A percentile compares a stretch with the other conserved stretches of the same genome.
phyloP scores from a whole-genome alignment of 2,797 vertebrate species.

The Lacerta agilis region DNA sequence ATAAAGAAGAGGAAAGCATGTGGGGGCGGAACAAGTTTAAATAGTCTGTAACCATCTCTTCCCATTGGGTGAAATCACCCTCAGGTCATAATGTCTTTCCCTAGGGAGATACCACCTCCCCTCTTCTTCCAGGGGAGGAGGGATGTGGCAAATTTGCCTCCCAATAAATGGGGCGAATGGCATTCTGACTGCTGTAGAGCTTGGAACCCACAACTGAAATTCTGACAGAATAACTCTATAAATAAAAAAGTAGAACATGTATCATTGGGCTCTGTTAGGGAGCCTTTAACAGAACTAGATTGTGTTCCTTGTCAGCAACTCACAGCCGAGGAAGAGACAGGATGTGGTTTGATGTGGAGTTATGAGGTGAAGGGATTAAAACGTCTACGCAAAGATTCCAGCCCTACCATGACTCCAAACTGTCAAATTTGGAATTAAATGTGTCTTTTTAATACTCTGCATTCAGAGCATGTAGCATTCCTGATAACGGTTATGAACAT shows the following conservation, averaged over 20 bases:
- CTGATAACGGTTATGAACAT: slow-evolving; percentile 11
- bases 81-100: too few species aligned
- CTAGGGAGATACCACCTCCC: too few species aligned
- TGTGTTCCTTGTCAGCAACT: slow-evolving; percentile 59
- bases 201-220: slow-evolving; percentile 35
- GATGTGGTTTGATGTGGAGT: slow-evolving; percentile 63
- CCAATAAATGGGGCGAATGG: background rate
- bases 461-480: background rate
- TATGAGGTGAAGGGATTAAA: slow-evolving; percentile 69
- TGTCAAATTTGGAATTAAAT: slow-evolving; percentile 33
- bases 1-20: too few species aligned
- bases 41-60: too few species aligned
- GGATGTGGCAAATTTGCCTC: too few species aligned
- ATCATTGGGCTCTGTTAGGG: slow-evolving; percentile 46
- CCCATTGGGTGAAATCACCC: too few species aligned
- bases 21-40: too few species aligned
- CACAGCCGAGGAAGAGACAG: slow-evolving; percentile 67
- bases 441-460: slow-evolving; percentile 12
- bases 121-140: too few species aligned
- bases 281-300: slow-evolving; percentile 52
- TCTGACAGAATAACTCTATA: slow-evolving; percentile 43
- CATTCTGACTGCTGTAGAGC: slow-evolving; percentile 38
- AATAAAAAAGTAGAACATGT: slow-evolving; percentile 43
- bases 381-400: slow-evolving; percentile 51
- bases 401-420: slow-evolving; percentile 33